phyloP scores from a whole-genome alignment of 2,113 vertebrate species.

The Hemiscyllium ocellatum region DNA sequence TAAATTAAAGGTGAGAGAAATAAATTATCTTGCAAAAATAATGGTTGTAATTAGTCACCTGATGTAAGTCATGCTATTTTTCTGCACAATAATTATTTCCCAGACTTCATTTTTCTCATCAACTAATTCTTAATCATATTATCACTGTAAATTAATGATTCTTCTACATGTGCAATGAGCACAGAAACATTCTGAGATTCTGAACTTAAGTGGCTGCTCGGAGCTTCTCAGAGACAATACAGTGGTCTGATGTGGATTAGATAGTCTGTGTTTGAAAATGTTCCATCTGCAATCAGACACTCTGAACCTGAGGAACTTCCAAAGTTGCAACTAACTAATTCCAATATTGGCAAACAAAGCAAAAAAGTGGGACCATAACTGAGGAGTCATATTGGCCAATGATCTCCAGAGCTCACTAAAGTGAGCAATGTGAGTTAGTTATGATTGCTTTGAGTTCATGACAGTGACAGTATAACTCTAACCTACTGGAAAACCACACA shows the following conservation, averaged over 20 bases:
- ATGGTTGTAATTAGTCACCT: background rate
- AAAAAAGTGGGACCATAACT: background rate
- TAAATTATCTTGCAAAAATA: background rate
- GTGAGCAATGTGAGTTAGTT: slow-evolving; percentile 11
- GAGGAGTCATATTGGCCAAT: background rate
- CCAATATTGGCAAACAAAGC: background rate
- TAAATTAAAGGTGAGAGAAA: background rate
- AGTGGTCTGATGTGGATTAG: background rate
- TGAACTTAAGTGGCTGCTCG: background rate
- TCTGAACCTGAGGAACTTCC: background rate
- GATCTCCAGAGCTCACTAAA: slow-evolving; percentile 8
- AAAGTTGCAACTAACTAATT: background rate
- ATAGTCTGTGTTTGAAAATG: background rate
- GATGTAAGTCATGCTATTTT: background rate
- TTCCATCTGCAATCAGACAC: background rate
- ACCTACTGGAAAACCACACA: background rate
- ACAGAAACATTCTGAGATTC: background rate
- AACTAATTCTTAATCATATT: background rate
- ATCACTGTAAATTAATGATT: background rate
- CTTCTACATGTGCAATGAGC: background rate
- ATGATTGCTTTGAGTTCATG: background rate
- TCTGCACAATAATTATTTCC: background rate
- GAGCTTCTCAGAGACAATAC: background rate
- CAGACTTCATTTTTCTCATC: background rate
- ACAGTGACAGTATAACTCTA: background rate